Percentiles rank a stretch among this genome's conserved stretches.
Conservation (phyloP, 1,140 invertebrate species). For the Drosophila littoralis region DNA sequence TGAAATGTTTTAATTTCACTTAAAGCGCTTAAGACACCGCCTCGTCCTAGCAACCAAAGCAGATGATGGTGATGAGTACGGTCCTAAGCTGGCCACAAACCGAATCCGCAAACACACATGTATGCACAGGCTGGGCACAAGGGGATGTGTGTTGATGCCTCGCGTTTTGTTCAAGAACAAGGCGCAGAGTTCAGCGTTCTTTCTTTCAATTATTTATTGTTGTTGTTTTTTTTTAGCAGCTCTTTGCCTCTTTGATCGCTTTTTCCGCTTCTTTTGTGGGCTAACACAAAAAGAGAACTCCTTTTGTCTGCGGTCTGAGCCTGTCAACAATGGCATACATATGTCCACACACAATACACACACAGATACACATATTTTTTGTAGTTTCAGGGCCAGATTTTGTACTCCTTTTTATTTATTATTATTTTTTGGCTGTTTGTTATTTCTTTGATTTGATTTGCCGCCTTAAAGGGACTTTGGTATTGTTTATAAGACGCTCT, state of each 20-base stretch:
- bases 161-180: conserved; percentile 44
- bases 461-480: conserved; percentile 61
- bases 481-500: conserved; percentile 35
- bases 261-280: conserved; percentile 76
- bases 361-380: conserved; percentile 28
- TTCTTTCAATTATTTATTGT: conserved; percentile 11
- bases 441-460: conserved; percentile 81
- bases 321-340: conserved; percentile 48
- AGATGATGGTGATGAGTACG: conserved; percentile 44
- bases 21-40: conserved; percentile 73
- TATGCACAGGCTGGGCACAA: background rate
- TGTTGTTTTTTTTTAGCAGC: conserved; percentile 26
- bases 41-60: conserved; percentile 54
- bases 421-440: conserved; percentile 71
- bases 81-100: conserved; percentile 65
- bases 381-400: conserved; percentile 24
- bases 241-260: conserved; percentile 73
- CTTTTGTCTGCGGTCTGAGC: conserved; percentile 66
- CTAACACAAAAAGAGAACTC: conserved; percentile 38
- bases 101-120: conserved; percentile 34
- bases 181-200: conserved; percentile 9
- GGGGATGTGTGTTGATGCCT: conserved; percentile 36
- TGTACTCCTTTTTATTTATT: conserved; percentile 45
- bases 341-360: conserved; percentile 28
- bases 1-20: conserved; percentile 76